Evolutionary conservation across 2,888 invertebrate species (phyloP), one percentile per base, ranked within the genome.

Genomic region (Apodemia duryi): DNA sequence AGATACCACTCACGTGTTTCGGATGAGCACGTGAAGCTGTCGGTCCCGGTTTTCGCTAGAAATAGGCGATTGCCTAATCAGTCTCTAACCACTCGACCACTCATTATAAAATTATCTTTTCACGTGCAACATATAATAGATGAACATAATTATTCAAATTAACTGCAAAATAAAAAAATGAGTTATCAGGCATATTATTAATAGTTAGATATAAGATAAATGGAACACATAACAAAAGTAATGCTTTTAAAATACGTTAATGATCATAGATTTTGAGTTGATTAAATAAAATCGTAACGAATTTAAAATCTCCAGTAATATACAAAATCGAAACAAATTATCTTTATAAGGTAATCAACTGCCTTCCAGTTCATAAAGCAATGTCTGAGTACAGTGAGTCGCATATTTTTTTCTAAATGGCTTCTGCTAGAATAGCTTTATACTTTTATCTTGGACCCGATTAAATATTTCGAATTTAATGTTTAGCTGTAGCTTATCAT

Each of bases 361-460:
- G 61, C n/a, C 32, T 61, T 61, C 61, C 35, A 61, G 38, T 35
- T 61, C 61, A 61, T 38, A 61, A 49, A 63, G 32, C 46, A 21
- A 61, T 61, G 61, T 61, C 21, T 38, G 38, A 63, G 9, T 46
- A 61, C 21, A 60, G 52, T 51, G 28, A 35, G 41, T 21, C 54
- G 52, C 51, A 60, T 67, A 64, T 65, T 38, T 61, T 64, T 61
- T 43, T 61, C 62, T 51, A 62, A 51, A 11, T 49, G 54, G 54
- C 54, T 54, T 54, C 54, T 54, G 29, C 54, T 54, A 54, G 54
- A 54, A 32, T 29, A 32, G 7, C 29, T 54, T 54, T 32, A 3
- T 10, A 54, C 10, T 54, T 54, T 29, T 11, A 51, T 41, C 32
- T 38, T 21, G 28, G 35, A 57, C 21, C 41, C 10, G 43, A 54